phyloP scores from a whole-genome alignment of 2,888 invertebrate species.

The Branchellion lobata region DNA sequence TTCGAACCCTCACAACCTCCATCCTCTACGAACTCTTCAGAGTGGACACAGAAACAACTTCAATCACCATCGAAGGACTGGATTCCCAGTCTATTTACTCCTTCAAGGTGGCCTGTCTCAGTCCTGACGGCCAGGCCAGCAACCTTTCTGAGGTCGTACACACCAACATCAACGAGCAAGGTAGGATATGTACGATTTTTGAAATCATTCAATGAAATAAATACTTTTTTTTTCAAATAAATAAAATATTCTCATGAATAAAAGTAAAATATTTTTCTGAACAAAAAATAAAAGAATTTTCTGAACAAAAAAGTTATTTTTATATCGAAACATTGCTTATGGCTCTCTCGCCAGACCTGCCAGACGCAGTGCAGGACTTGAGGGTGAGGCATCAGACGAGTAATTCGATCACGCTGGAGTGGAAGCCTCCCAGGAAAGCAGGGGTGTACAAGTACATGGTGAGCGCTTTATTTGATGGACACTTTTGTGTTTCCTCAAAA shows the following conservation, averaged over 20 bases:
- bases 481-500: background rate
- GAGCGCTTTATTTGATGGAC: constrained; percentile 43
- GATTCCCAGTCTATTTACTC: constrained; percentile 57
- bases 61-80: constrained; percentile 56
- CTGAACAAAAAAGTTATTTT: too few species aligned
- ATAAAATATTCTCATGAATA: too few species aligned
- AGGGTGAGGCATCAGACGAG: constrained; percentile 49
- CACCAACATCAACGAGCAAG: constrained; percentile 40
- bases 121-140: constrained; percentile 58
- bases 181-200: constrained; percentile 14
- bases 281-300: too few species aligned
- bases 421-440: constrained; percentile 58
- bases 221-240: background rate
- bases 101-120: constrained; percentile 57
- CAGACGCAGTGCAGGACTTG: constrained; percentile 52
- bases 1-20: too few species aligned
- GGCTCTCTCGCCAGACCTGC: constrained; percentile 48
- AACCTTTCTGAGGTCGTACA: constrained; percentile 56
- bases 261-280: background rate
- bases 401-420: constrained; percentile 56
- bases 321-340: too few species aligned
- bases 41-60: constrained; percentile 56
- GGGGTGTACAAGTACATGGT: constrained; percentile 57
- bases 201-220: background rate
- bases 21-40: too few species aligned